Conservation (phyloP, 2,113 vertebrate genomes). For the Malurus cyaneus region DNA sequence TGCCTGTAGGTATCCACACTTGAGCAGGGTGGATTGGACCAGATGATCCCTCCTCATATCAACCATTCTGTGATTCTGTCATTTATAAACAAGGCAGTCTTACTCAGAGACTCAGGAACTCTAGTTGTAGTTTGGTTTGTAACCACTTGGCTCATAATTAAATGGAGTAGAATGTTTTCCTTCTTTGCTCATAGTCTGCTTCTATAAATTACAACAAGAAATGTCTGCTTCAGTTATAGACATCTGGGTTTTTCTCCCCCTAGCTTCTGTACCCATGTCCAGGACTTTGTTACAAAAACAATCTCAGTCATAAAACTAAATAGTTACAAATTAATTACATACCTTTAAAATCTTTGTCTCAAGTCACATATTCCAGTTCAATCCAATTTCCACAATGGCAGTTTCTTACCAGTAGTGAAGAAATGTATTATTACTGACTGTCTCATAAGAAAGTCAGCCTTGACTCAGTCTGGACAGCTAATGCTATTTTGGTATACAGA, state of each 20-base stretch:
- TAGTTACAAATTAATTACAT: not conserved
- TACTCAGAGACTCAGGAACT: not conserved
- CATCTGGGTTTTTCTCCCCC: accelerated
- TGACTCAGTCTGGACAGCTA: constrained; percentile 32
- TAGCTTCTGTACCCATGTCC: not conserved
- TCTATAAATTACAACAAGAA: not conserved
- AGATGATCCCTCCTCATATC: not conserved
- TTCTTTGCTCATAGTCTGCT: not conserved
- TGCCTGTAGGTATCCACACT: not conserved
- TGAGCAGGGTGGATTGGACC: not conserved
- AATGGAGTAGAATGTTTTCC: not conserved
- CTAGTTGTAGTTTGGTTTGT: not conserved
- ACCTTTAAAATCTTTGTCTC: not conserved
- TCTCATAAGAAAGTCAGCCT: not conserved
- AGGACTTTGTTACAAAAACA: not conserved
- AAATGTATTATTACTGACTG: not conserved
- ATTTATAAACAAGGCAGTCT: not conserved
- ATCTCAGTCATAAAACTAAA: not conserved
- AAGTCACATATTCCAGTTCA: not conserved
- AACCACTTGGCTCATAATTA: not conserved
- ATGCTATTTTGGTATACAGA: not conserved
- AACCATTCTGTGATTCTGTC: not conserved
- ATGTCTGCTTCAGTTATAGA: not conserved
- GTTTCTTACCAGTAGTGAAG: not conserved
- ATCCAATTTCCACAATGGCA: not conserved